These are phyloP conservation scores for Ceyx margarethae DNA, from an alignment of 2,113 vertebrate species.

Conservation along the genomic window DNA sequence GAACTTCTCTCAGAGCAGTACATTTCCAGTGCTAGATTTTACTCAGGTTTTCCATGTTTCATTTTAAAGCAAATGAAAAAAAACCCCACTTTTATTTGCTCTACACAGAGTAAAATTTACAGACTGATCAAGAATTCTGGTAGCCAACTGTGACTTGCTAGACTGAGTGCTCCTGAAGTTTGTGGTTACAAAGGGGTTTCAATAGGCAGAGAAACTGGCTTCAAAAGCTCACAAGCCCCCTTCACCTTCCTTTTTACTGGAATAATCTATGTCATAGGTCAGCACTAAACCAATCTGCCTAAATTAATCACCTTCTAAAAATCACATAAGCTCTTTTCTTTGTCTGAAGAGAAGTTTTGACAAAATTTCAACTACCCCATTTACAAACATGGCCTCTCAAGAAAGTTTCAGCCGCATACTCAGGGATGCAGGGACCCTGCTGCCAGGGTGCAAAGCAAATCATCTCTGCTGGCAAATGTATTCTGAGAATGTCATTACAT, in stretches of 20 bases:
- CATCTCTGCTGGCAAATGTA: not conserved
- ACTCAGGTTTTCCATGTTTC: not conserved
- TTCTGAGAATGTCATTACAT: not conserved
- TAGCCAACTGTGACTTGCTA: not conserved
- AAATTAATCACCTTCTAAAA: not conserved
- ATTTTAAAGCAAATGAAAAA: not conserved
- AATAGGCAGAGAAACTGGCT: not conserved
- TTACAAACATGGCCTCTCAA: not conserved
- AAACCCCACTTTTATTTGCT: not conserved
- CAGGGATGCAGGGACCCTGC: not conserved
- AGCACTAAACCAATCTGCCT: not conserved
- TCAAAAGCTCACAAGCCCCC: not conserved
- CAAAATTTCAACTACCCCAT: not conserved
- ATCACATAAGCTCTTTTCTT: not conserved
- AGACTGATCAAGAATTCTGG: not conserved
- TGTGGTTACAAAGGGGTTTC: not conserved
- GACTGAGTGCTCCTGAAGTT: not conserved
- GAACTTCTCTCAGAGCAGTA: rapidly evolving
- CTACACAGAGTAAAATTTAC: not conserved
- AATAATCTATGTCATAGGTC: not conserved
- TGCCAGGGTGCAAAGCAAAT: not conserved
- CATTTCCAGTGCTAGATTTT: not conserved
- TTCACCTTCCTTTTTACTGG: not conserved
- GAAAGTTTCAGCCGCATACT: not conserved
- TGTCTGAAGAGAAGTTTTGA: not conserved